phyloP scores from a whole-genome alignment of 92 coral and sea anemone genomes.

The Siderastrea siderea region DNA sequence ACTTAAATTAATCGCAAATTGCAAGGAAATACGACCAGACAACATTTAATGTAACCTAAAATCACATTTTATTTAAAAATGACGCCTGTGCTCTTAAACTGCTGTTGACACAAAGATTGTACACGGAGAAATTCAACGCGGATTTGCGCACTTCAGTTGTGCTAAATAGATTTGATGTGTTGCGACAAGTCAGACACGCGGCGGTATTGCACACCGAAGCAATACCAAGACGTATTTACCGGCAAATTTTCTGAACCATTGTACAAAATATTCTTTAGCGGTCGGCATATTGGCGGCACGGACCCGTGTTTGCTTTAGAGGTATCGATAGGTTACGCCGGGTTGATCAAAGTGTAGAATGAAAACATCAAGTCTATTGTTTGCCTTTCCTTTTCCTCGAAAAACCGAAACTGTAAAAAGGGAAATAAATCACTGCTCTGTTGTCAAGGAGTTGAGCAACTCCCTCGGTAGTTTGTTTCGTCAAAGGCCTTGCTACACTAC shows the following conservation, averaged over 20 bases:
- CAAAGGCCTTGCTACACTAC: neutral
- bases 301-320: constrained; percentile 44
- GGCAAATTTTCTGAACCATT: constrained; percentile 53
- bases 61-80: constrained; percentile 56
- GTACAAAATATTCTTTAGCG: constrained; percentile 46
- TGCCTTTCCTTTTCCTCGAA: constrained; percentile 22
- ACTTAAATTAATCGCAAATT: constrained; percentile 77
- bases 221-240: constrained; percentile 41
- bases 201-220: constrained; percentile 49
- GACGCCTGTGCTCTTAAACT: constrained; percentile 41
- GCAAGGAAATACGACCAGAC: constrained; percentile 69
- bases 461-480: neutral
- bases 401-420: constrained; percentile 13
- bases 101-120: constrained; percentile 35
- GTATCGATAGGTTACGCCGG: constrained; percentile 65
- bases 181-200: constrained; percentile 49
- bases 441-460: neutral
- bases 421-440: constrained; percentile 8
- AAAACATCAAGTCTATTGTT: constrained; percentile 48
- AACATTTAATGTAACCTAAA: constrained; percentile 42
- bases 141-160: constrained; percentile 2
- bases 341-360: constrained; percentile 60
- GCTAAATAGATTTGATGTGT: constrained; percentile 24
- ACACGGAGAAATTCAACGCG: constrained; percentile 2
- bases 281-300: constrained; percentile 66